Evolutionary conservation across 2,797 vertebrate genomes (phyloP).

Genomic region (Capromys pilorides): DNA sequence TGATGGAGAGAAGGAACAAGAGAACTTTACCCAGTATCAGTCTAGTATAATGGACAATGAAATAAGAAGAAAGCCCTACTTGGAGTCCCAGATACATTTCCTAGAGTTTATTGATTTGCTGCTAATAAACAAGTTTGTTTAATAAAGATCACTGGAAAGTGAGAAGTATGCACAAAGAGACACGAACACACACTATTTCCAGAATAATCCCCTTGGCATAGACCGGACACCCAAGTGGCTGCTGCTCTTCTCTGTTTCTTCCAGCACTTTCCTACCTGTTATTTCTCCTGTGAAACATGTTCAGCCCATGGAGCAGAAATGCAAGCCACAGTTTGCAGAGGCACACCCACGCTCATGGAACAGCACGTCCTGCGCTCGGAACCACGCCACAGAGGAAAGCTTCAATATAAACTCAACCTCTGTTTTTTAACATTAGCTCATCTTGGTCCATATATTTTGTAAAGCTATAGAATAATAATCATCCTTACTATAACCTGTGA

Average conservation of each 20-base stretch:
- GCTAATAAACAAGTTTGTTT: not conserved
- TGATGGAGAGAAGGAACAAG: not conserved
- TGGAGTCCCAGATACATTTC: not conserved
- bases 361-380: not conserved
- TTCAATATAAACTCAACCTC: not conserved
- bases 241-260: not conserved
- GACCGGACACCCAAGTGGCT: not conserved
- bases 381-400: not conserved
- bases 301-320: not conserved
- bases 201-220: not conserved
- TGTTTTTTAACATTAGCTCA: not conserved
- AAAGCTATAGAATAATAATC: slow-evolving; percentile 8
- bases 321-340: not conserved
- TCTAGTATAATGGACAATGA: slow-evolving; percentile 44
- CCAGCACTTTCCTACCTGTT: not conserved
- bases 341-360: not conserved
- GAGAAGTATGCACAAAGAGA: not conserved
- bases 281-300: not conserved
- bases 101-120: not conserved
- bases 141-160: not conserved
- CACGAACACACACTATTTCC: not conserved
- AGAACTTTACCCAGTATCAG: not conserved
- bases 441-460: not conserved
- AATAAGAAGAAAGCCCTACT: slow-evolving; percentile 9
- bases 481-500: not conserved